Evolutionary conservation across 2,888 invertebrate genomes (phyloP).

Genomic region (Noctua comes): DNA sequence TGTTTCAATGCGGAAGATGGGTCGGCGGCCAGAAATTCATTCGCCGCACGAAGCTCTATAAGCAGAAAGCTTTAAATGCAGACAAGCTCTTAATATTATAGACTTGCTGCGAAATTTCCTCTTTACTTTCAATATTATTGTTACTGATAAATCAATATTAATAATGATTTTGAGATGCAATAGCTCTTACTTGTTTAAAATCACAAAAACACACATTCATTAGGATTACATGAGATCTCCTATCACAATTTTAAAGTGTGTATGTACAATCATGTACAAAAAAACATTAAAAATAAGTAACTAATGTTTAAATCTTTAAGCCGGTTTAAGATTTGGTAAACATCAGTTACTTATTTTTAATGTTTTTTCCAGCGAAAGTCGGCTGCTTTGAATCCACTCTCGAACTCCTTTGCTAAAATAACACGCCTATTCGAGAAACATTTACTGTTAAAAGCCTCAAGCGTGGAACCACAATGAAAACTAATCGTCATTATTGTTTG

Average conservation of each 20-base stretch:
- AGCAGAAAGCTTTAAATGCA: slow-evolving; percentile 36
- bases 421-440: slow-evolving; percentile 23
- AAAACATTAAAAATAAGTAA: no score
- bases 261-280: no score
- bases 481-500: slow-evolving; percentile 53
- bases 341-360: no score
- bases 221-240: background rate
- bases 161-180: background rate
- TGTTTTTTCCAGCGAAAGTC: background rate
- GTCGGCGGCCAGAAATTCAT: slow-evolving; percentile 44
- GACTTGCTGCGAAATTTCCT: slow-evolving; percentile 23
- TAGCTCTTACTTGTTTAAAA: background rate
- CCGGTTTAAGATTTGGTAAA: background rate
- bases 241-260: no score
- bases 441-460: slow-evolving; percentile 44
- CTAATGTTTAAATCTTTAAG: background rate
- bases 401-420: slow-evolving; percentile 9
- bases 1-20: slow-evolving; percentile 45
- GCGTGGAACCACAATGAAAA: slow-evolving; percentile 51
- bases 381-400: background rate
- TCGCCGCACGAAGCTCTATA: slow-evolving; percentile 19
- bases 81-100: slow-evolving; percentile 13
- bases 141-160: background rate
- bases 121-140: background rate
- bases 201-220: slow-evolving; percentile 1